Conservation (phyloP, 2,888 invertebrate genomes). For the Drosophila suboccidentalis region DNA sequence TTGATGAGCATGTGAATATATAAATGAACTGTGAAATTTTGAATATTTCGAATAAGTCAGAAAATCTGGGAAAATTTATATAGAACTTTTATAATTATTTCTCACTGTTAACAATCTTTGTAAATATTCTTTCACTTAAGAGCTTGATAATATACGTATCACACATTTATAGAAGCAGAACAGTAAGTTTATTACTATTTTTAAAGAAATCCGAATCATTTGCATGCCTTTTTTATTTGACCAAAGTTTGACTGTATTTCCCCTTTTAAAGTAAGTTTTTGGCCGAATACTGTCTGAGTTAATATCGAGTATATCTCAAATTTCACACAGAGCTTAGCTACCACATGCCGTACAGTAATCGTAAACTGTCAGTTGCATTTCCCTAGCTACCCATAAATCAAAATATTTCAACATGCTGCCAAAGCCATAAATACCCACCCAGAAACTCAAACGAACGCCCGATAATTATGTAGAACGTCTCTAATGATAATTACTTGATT, state of each 20-base stretch:
- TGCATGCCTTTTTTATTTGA: neutral
- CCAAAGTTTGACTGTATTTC: neutral
- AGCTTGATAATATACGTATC: neutral
- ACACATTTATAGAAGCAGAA: neutral
- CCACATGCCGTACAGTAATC: constrained; percentile 14
- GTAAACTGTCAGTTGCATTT: constrained; percentile 31
- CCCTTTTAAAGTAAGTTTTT: neutral
- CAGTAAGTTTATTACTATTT: neutral
- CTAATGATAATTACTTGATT: constrained; percentile 78
- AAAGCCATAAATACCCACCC: constrained; percentile 36
- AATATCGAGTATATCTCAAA: constrained; percentile 24
- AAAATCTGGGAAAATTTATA: neutral
- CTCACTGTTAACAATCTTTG: constrained; percentile 2
- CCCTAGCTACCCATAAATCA: constrained; percentile 48
- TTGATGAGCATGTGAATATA: constrained; percentile 1
- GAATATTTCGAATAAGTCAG: neutral
- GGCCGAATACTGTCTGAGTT: neutral
- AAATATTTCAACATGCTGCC: constrained; percentile 53
- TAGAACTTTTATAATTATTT: neutral
- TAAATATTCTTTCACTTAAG: neutral
- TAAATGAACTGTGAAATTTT: neutral
- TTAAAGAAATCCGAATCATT: neutral
- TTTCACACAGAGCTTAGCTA: constrained; percentile 50
- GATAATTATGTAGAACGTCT: constrained; percentile 75
- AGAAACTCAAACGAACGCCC: constrained; percentile 37